Base-by-base conservation (phyloP, 1,140 invertebrate genomes). In the Polypedilum vanderplanki region DNA sequence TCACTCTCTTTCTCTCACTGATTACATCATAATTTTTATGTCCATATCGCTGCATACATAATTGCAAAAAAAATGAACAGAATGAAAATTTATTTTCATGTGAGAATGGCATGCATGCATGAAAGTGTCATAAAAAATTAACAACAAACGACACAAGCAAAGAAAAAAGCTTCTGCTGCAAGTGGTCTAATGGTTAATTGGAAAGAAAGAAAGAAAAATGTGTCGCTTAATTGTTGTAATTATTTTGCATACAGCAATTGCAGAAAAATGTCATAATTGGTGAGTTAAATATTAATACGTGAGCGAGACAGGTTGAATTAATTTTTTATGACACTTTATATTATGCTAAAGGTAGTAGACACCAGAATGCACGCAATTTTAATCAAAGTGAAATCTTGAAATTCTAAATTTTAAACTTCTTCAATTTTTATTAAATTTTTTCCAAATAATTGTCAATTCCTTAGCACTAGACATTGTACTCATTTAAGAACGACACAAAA, bases 31-130 rank as follows among this genome's bases (percentile, higher is more conserved):
- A 20, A 67, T 10, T 70, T 70, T 70, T 70, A 70, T 70, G 65
- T 70, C 18, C 65, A 70, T 70, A 22, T 70, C 65, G 65, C 18
- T 70, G 18, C 65, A 70, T 70, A 70, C 65, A 70, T 70, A 70
- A 70, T 70, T 70, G 65, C 65, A 70, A 70, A n/a, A 57, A 57
- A 15, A 46, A 46, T 46, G 15, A 46, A 46, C 41, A 3, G 46
- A 12, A 15, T 12, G n/a, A 57, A 57, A 57, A 12, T 15, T 57
- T 57, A 57, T 57, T 57, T 57, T 12, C 46, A 57, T n/a, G 12
- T 15, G 12, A n/a, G 12, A 57, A 12, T 57, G 46, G n/a, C n/a
- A 57, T 15, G 12, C 12, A 57, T 57, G 46, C 46, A 57, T 57
- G 46, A 12, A 15, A 57, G 46, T 57, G 46, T 57, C 46, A 57